Percentiles rank a stretch among this genome's conserved stretches.
Evolutionary conservation across 2,113 vertebrate genomes (phyloP).

Genomic region (Balaenoptera acutorostrata): DNA sequence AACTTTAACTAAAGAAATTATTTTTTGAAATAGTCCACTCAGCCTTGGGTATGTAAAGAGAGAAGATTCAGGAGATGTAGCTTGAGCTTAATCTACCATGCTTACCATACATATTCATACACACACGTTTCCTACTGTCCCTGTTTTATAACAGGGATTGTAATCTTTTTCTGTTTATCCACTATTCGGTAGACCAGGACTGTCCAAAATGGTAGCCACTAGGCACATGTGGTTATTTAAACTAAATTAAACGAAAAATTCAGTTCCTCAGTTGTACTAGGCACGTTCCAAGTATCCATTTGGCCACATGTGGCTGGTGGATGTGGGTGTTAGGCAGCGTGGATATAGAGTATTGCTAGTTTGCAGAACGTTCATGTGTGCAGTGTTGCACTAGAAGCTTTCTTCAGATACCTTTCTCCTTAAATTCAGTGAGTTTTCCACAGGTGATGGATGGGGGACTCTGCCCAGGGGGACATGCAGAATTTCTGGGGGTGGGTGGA

Average conservation of each 20-base stretch:
- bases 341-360: fast-evolving
- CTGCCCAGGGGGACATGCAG: not conserved
- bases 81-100: not conserved
- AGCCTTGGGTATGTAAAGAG: not conserved
- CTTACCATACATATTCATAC: not conserved
- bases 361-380: not conserved
- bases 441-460: not conserved
- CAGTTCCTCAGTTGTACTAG: not conserved
- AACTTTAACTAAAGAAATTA: not conserved
- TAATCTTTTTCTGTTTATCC: not conserved
- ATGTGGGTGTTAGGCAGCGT: fast-evolving
- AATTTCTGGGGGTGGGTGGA: not conserved
- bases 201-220: not conserved
- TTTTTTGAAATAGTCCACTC: not conserved
- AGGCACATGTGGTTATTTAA: not conserved
- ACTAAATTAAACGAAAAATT: not conserved
- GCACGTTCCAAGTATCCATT: not conserved
- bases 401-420: not conserved
- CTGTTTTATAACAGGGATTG: not conserved
- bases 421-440: not conserved
- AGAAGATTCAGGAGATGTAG: not conserved
- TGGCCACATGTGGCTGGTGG: not conserved
- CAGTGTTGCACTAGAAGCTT: not conserved
- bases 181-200: not conserved
- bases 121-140: not conserved